Percentiles rank a stretch among this genome's conserved stretches.
These are phyloP conservation scores for Xestia rhomboidea DNA, from an alignment of 2,888 invertebrate species.

Conservation along the genomic window DNA sequence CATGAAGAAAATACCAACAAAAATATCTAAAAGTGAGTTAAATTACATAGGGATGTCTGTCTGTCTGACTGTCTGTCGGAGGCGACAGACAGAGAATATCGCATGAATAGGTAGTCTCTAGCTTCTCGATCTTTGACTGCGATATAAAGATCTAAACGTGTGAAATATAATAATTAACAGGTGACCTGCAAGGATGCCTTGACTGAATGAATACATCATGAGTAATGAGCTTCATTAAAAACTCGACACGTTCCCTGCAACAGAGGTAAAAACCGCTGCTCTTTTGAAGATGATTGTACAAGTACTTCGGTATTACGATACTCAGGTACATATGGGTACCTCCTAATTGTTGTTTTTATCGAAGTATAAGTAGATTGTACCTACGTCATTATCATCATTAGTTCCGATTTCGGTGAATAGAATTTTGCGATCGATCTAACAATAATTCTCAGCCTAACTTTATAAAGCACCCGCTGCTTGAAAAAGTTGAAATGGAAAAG, in stretches of 20 bases:
- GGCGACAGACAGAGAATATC: not conserved
- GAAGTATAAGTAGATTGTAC: not conserved
- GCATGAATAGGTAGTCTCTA: not conserved
- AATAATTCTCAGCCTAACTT: not conserved
- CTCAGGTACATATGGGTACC: not conserved
- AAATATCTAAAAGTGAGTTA: not conserved
- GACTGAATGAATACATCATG: constrained; percentile 34
- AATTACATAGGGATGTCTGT: not conserved
- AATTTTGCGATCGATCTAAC: not conserved
- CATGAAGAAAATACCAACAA: not conserved
- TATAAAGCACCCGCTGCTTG: not conserved
- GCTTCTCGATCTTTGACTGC: not conserved
- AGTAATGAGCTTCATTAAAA: constrained; percentile 50
- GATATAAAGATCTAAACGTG: not conserved
- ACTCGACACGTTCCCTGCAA: constrained; percentile 47
- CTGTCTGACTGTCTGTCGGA: not conserved
- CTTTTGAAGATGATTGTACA: constrained; percentile 6
- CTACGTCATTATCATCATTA: not conserved
- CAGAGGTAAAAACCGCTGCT: constrained; percentile 4
- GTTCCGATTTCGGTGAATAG: not conserved
- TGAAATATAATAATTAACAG: constrained; percentile 1
- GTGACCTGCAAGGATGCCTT: constrained; percentile 33
- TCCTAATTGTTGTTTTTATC: not conserved
- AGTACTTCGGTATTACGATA: not conserved
- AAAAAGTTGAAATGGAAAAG: not conserved